phyloP scores from a whole-genome alignment of 2,113 vertebrate species.

The Antidorcas marsupialis region DNA sequence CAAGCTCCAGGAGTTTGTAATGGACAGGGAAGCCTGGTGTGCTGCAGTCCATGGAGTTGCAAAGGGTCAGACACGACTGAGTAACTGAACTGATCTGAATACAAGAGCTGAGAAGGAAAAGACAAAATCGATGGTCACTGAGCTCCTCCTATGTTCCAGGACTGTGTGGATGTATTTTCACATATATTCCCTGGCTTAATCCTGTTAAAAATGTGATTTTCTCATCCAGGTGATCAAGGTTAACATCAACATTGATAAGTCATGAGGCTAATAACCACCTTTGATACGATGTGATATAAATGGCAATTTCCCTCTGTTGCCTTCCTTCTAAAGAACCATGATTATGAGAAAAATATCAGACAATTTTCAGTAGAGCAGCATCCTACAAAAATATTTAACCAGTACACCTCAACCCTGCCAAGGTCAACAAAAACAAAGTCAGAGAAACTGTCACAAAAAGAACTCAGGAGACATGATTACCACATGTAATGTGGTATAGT shows the following conservation, averaged over 20 bases:
- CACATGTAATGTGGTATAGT: neutral
- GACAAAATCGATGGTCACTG: neutral
- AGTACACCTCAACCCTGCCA: neutral
- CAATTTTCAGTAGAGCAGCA: neutral
- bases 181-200: neutral
- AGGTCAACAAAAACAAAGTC: constrained; percentile 3
- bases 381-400: neutral
- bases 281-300: neutral
- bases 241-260: neutral
- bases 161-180: neutral
- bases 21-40: neutral
- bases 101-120: neutral
- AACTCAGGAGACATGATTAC: neutral
- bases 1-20: neutral
- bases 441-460: neutral
- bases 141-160: neutral
- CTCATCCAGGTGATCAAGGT: neutral
- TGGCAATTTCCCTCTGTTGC: neutral
- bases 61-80: neutral
- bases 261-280: neutral
- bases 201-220: neutral
- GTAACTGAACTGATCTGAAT: neutral
- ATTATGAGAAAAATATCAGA: neutral
- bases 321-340: neutral
- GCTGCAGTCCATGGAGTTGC: neutral